Percentiles rank a stretch among this genome's conserved stretches.
These are phyloP conservation scores for Microctonus brassicae DNA, from an alignment of 2,888 invertebrate genomes.

Conservation along the genomic window DNA sequence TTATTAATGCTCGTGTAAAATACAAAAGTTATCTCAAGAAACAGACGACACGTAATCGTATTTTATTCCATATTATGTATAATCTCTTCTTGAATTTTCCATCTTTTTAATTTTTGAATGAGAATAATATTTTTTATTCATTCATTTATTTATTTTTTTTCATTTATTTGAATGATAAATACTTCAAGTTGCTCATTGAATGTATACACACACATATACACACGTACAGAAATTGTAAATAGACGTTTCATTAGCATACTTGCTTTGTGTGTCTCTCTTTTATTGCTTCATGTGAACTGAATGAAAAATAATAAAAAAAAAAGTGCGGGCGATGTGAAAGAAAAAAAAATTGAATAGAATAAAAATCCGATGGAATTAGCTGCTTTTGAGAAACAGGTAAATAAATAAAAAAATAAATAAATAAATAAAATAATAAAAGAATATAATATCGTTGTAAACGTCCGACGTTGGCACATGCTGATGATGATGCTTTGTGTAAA, in stretches of 20 bases:
- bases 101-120: not conserved
- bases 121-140: not conserved
- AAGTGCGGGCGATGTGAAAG: not conserved
- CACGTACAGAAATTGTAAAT: too few species aligned
- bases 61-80: not conserved
- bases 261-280: too few species aligned
- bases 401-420: not conserved
- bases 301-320: not conserved
- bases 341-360: not conserved
- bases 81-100: not conserved
- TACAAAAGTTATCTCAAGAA: not conserved
- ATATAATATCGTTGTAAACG: slow-evolving; percentile 9
- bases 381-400: not conserved
- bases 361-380: not conserved
- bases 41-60: not conserved
- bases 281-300: too few species aligned
- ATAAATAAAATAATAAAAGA: too few species aligned
- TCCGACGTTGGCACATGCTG: slow-evolving; percentile 13
- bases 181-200: too few species aligned
- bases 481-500: slow-evolving; percentile 24
- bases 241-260: too few species aligned
- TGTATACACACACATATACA: too few species aligned
- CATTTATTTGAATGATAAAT: too few species aligned
- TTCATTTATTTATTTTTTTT: too few species aligned
- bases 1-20: slow-evolving; percentile 19